Percentiles rank a stretch among this genome's conserved stretches.
phyloP scores from a whole-genome alignment of 2,888 invertebrate species.

The Sacculina carcini region DNA sequence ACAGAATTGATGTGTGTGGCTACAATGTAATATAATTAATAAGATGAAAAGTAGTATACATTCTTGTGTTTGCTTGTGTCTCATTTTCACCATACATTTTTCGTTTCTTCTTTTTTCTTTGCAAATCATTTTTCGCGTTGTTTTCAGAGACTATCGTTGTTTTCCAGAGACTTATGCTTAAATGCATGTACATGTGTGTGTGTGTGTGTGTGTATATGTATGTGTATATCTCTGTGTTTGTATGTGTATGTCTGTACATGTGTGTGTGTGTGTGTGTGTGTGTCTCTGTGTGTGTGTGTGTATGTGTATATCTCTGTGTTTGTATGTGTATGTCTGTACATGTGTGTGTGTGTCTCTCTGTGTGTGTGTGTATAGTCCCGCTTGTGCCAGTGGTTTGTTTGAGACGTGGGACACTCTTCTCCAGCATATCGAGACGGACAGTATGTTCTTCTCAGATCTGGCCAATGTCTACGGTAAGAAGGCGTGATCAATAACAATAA shows the following conservation, averaged over 20 bases:
- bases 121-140: no score
- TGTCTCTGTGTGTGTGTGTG: constrained; percentile 4
- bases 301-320: not conserved
- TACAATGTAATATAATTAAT: no score
- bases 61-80: no score
- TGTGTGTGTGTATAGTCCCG: constrained; percentile 29
- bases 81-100: no score
- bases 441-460: constrained; percentile 51
- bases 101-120: no score
- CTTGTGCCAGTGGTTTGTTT: constrained; percentile 52
- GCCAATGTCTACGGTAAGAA: constrained; percentile 38
- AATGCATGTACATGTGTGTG: no score
- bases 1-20: no score
- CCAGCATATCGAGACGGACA: constrained; percentile 53
- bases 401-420: constrained; percentile 72
- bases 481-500: not conserved
- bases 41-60: no score
- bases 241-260: not conserved
- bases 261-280: not conserved
- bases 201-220: constrained; percentile 4
- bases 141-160: no score
- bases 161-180: no score
- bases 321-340: not conserved
- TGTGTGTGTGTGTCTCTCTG: not conserved
- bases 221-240: not conserved